Base-by-base conservation (phyloP, 2,888 invertebrate genomes). In the Abrostola triplasia region DNA sequence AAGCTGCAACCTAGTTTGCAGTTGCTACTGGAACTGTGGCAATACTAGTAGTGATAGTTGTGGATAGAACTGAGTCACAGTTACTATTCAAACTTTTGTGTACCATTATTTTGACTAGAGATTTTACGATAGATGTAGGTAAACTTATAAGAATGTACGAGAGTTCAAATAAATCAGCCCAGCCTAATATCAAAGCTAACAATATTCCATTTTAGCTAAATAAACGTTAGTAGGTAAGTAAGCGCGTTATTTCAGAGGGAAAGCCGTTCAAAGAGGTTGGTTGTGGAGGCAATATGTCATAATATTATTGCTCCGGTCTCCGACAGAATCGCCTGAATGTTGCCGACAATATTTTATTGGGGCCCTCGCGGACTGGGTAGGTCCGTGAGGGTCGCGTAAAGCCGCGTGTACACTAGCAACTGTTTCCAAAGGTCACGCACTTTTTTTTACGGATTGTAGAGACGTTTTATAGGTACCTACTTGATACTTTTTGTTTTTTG, bases 291-390 rank as follows among this genome's bases (percentile, higher is more conserved):
- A 92, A 94, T 94, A 92, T 89, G 92, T 94, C 93, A 93, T 91
- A 94, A 93, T 93, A 93, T 93, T 93, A 94, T 93, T 93, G 91
- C 92, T 86, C 83, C 79, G 87, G 88, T 90, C 92, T 91, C 87
- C 86, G 77, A 89, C 87, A 83, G 88, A 91, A 90, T 89, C 85
- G 88, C 83, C 87, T 81, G 83, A 88, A 89, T 87, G 89, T 88
- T 88, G 85, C 89, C 90, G 85, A 85, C 89, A 87, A 91, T 93
- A 93, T 92, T 92, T 93, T 92, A 93, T 91, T 84, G 83, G 85
- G 77, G 85, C 90, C 91, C 90, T 87, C 86, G 77, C 80, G 77
- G 83, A 84, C 81, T 77, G 73, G 74, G 73, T 68, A 62, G 58
- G 84, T 81, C 77, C 73, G 74, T 50, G 66, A 87, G 88, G 88